Evolutionary conservation across 2,888 invertebrate species (phyloP).

Genomic region (Neocrepidodera transversa): DNA sequence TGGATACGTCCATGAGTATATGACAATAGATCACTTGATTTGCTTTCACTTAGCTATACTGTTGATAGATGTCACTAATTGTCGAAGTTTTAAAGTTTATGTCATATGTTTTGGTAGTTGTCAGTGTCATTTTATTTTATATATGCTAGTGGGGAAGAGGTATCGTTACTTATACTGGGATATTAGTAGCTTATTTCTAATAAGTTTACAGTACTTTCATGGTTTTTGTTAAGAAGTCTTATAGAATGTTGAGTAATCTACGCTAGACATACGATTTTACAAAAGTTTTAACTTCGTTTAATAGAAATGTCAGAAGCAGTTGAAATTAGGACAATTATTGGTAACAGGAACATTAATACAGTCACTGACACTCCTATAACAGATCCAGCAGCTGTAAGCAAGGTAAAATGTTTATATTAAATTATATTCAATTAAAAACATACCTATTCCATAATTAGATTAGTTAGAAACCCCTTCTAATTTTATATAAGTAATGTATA

Average conservation of each 20-base stretch:
- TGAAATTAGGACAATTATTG: constrained; percentile 58
- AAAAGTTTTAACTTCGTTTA: constrained; percentile 6
- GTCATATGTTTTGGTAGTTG: constrained; percentile 18
- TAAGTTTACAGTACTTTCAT: background rate
- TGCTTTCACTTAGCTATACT: too few relatives aligned
- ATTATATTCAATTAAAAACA: constrained; percentile 17
- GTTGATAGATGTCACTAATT: too few relatives aligned
- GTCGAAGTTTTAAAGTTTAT: too few relatives aligned
- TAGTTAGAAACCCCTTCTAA: constrained; percentile 2
- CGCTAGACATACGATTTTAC: constrained; percentile 7
- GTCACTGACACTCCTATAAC: constrained; percentile 78
- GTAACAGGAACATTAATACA: constrained; percentile 62
- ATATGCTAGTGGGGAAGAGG: background rate
- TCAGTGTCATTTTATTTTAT: background rate
- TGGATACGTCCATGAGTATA: too few relatives aligned
- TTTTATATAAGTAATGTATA: background rate
- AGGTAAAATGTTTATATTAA: constrained; percentile 58
- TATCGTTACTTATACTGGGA: background rate
- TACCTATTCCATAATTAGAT: constrained; percentile 7
- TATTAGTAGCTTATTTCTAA: constrained; percentile 11
- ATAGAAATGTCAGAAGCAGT: constrained; percentile 56
- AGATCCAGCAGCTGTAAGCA: constrained; percentile 73
- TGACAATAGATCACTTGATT: too few relatives aligned
- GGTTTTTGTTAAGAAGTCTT: constrained; percentile 9
- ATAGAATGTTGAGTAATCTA: constrained; percentile 19